Percentiles rank a stretch among this genome's conserved stretches.
Conservation (phyloP, 2,797 vertebrate genomes). For the Pteropus rufus region DNA sequence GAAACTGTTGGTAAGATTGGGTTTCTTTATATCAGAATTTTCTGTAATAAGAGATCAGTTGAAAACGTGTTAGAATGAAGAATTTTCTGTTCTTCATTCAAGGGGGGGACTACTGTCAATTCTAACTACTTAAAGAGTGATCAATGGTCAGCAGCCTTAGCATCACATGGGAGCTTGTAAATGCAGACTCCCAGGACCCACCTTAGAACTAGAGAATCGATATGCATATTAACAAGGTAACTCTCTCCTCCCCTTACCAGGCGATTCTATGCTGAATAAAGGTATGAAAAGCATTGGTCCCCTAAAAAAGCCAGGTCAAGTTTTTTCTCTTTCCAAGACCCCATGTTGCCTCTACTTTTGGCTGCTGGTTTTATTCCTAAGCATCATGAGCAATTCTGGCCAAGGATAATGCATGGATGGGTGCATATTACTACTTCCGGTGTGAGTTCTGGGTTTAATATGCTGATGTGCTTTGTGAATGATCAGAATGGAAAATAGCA, state of each 20-base stretch:
- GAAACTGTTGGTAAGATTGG: no score
- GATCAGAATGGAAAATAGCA: not conserved
- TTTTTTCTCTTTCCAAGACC: not conserved
- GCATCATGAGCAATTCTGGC: not conserved
- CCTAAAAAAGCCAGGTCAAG: not conserved
- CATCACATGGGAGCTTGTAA: not conserved
- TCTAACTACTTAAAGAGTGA: not conserved
- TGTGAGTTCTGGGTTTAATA: not conserved
- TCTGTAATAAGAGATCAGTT: no score
- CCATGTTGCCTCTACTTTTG: not conserved
- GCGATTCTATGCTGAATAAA: not conserved
- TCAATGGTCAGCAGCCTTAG: not conserved
- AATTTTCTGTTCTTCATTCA: no score
- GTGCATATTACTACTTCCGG: not conserved
- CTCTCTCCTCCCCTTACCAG: fast-evolving
- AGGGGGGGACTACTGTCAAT: not conserved
- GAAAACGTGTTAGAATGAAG: no score
- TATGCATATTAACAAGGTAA: not conserved
- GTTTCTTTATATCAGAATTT: no score
- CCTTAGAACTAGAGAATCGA: not conserved
- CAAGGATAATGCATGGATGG: not conserved
- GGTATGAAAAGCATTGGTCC: not conserved
- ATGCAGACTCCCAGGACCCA: not conserved
- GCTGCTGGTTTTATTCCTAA: not conserved
- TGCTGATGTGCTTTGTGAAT: not conserved